Conservation (phyloP, 2,888 invertebrate species). For the Gnatocerus cornutus region DNA sequence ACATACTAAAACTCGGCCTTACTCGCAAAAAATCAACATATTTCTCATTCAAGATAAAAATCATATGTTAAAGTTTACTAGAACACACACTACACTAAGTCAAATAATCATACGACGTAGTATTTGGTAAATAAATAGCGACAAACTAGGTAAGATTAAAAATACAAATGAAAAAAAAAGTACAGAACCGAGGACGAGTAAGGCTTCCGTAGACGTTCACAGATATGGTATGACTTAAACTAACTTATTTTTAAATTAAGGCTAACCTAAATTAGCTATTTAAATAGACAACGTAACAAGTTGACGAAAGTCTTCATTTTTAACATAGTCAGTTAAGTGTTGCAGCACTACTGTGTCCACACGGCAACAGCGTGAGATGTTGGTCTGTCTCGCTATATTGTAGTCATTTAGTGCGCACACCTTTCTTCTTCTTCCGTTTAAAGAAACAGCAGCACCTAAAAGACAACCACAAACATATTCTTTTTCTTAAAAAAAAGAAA, state of each 20-base stretch:
- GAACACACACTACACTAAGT: constrained; percentile 63
- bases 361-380: constrained; percentile 70
- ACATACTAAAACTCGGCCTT: constrained; percentile 61
- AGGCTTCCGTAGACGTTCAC: constrained; percentile 67
- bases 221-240: constrained; percentile 70
- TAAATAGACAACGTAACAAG: constrained; percentile 68
- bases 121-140: constrained; percentile 66
- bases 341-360: constrained; percentile 70
- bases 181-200: constrained; percentile 65
- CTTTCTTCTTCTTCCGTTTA: constrained; percentile 99
- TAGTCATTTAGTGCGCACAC: constrained; percentile 71
- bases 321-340: constrained; percentile 62
- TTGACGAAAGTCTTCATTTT: constrained; percentile 66
- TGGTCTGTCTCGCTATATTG: constrained; percentile 72
- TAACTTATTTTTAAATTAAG: constrained; percentile 67
- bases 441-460: constrained; percentile 99
- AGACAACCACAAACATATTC: constrained; percentile 59
- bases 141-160: constrained; percentile 52
- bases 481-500: constrained; percentile 41
- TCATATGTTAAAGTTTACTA: constrained; percentile 59
- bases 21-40: constrained; percentile 59
- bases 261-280: constrained; percentile 69
- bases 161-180: constrained; percentile 54
- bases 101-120: constrained; percentile 62
- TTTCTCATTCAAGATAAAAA: constrained; percentile 46